Evolutionary conservation across 1,140 invertebrate species (phyloP).

Genomic region (Psilanteris sp.): DNA sequence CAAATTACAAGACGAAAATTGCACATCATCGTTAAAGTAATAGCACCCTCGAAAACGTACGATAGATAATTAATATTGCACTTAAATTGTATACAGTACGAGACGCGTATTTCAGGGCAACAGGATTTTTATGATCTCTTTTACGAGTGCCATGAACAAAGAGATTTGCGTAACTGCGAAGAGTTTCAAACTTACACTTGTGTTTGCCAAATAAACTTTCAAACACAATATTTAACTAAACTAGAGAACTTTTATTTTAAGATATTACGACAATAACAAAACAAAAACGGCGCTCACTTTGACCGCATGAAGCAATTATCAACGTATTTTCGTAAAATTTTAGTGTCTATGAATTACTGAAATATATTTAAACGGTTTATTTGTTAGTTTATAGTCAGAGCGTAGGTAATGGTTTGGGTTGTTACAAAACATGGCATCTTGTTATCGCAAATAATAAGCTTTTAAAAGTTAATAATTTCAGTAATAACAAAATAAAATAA

Average conservation of each 20-base stretch:
- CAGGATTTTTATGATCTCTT: constrained; percentile 26
- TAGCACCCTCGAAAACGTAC: constrained; percentile 11
- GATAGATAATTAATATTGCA: constrained; percentile 39
- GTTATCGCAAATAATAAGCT: no score
- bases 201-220: constrained; percentile 18
- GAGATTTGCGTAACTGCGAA: constrained; percentile 24
- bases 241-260: constrained; percentile 1
- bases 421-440: no score
- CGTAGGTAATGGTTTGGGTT: no score
- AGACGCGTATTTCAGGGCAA: constrained; percentile 20
- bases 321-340: no score
- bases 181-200: constrained; percentile 2
- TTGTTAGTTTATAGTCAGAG: no score
- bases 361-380: no score
- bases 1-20: constrained; percentile 4
- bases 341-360: no score
- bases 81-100: constrained; percentile 10
- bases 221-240: constrained; percentile 2
- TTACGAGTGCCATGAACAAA: constrained; percentile 37
- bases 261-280: no score
- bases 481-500: no score
- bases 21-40: constrained; percentile 16
- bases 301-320: no score
- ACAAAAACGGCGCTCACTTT: no score
- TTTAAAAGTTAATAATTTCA: no score